Percentiles rank a stretch among this genome's conserved stretches.
phyloP scores from a whole-genome alignment of 2,113 vertebrate species.

The Corythornis cristatus region DNA sequence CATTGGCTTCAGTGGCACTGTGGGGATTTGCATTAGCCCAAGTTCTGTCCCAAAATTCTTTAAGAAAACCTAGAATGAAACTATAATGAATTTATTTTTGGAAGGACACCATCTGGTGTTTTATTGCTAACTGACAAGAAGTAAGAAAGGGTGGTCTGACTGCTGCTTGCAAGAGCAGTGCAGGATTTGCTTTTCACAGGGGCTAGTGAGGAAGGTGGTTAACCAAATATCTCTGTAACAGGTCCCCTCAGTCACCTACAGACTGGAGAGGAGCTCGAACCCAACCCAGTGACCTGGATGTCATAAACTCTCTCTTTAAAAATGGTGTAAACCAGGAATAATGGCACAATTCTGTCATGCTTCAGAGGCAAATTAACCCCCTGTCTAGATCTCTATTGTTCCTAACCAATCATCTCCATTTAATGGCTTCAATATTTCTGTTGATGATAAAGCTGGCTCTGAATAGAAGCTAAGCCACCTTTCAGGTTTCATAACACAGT shows the following conservation, averaged over 20 bases:
- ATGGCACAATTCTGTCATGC: not conserved
- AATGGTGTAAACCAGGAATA: constrained; percentile 33
- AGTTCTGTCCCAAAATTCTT: constrained; percentile 54
- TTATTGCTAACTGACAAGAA: constrained; percentile 63
- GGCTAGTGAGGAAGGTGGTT: not conserved
- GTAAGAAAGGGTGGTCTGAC: constrained; percentile 50
- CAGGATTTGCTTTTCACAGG: constrained; percentile 14
- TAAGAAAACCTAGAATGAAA: constrained; percentile 62
- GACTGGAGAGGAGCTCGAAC: not conserved
- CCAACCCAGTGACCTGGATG: constrained; percentile 13
- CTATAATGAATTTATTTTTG: constrained; percentile 70
- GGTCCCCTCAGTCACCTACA: not conserved
- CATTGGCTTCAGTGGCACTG: not conserved
- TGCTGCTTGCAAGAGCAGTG: not conserved
- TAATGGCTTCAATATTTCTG: constrained; percentile 24
- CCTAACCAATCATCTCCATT: not conserved
- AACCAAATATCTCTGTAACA: constrained; percentile 8
- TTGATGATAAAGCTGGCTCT: constrained; percentile 1
- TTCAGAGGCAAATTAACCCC: constrained; percentile 40
- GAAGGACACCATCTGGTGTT: constrained; percentile 65
- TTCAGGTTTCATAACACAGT: not conserved
- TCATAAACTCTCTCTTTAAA: constrained; percentile 11
- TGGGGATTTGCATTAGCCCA: constrained; percentile 44
- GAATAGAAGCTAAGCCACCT: not conserved
- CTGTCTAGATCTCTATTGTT: not conserved